Percentiles rank a stretch among this genome's conserved stretches.
These are phyloP conservation scores for Darwinula stevensoni DNA, from an alignment of 2,888 invertebrate species.

Conservation along the genomic window DNA sequence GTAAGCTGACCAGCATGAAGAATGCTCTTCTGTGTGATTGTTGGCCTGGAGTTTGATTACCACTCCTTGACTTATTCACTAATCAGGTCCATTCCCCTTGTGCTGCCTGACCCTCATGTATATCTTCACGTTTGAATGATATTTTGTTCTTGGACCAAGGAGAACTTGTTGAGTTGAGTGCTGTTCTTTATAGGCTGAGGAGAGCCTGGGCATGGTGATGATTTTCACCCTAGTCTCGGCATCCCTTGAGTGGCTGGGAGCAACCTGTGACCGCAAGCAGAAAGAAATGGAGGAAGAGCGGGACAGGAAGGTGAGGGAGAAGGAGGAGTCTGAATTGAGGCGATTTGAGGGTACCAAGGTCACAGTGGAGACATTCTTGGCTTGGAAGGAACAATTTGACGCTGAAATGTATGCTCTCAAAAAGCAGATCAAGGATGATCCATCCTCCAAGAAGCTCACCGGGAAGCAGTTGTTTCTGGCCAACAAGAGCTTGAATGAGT, in stretches of 20 bases:
- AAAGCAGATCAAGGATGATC: conserved; percentile 26
- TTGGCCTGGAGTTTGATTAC: too few species aligned
- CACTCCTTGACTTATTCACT: too few species aligned
- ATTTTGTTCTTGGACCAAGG: too few species aligned
- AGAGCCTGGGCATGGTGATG: conserved; percentile 92
- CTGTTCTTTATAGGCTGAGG: conserved; percentile 35
- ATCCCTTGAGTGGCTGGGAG: conserved; percentile 72
- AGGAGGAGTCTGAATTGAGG: conserved; percentile 77
- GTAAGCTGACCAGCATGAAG: too few species aligned
- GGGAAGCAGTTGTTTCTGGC: conserved; percentile 53
- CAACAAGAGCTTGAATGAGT: conserved; percentile 75
- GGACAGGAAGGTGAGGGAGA: conserved; percentile 32
- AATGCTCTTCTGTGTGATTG: too few species aligned
- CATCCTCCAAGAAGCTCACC: conserved; percentile 36
- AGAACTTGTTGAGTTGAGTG: too few species aligned
- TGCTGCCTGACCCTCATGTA: too few species aligned
- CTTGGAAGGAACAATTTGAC: conserved; percentile 81
- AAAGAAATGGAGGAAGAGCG: conserved; percentile 35
- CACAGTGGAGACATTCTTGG: conserved; percentile 74
- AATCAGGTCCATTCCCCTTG: too few species aligned
- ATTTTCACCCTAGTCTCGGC: conserved; percentile 63
- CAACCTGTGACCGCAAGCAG: conserved; percentile 46
- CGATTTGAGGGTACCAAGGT: conserved; percentile 84
- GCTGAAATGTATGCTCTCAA: conserved; percentile 35
- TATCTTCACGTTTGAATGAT: too few species aligned